phyloP scores from a whole-genome alignment of 1,140 invertebrate species.

The Leptinotarsa undecemlineata region DNA sequence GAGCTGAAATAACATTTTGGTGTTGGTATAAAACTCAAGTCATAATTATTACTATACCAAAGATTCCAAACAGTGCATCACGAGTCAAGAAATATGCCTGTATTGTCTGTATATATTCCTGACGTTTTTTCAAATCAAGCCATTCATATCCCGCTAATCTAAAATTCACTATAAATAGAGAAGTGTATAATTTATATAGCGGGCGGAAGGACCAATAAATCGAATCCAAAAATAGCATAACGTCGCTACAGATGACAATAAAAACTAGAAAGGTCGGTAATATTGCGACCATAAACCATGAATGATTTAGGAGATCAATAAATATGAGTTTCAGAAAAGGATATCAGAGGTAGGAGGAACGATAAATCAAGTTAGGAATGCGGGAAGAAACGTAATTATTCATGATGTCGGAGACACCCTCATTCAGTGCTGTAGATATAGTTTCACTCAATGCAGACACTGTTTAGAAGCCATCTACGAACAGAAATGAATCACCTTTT shows the following conservation, averaged over 20 bases:
- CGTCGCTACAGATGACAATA: conserved; percentile 25
- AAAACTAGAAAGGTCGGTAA: conserved; percentile 22
- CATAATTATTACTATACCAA: no score
- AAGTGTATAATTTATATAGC: not conserved
- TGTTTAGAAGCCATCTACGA: not conserved
- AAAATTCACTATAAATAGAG: no score
- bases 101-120: no score
- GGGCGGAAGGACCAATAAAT: conserved; percentile 16
- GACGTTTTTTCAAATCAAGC: no score
- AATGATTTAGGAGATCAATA: conserved; percentile 27
- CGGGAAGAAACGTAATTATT: conserved; percentile 25
- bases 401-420: conserved; percentile 17
- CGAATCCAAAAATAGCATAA: not conserved
- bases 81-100: no score
- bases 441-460: not conserved
- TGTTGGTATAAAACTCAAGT: no score
- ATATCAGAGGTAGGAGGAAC: conserved; percentile 9
- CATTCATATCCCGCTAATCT: no score
- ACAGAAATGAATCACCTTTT: not conserved
- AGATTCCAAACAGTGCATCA: no score
- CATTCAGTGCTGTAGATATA: not conserved
- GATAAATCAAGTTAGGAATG: conserved; percentile 25
- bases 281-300: conserved; percentile 24
- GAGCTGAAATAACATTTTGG: no score
- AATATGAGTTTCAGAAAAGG: conserved; percentile 24